Evolutionary conservation across 2,113 vertebrate species (phyloP).

Genomic region (Pterophyllum scalare): DNA sequence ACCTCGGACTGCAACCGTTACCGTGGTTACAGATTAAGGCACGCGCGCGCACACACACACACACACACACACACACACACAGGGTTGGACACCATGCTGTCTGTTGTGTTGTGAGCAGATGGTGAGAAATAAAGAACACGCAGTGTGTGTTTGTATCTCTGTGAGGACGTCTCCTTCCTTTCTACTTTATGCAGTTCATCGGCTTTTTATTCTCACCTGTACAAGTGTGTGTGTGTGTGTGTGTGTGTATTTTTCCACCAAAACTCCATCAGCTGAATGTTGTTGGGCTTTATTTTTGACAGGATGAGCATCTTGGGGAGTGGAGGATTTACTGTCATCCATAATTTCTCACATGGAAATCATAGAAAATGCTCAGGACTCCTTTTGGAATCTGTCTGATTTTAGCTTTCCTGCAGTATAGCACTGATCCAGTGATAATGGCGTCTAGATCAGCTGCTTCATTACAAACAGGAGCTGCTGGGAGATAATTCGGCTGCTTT

Average conservation of each 20-base stretch:
- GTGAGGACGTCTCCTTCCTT: no score
- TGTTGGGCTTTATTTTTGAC: neutral
- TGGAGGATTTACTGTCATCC: neutral
- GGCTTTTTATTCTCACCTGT: no score
- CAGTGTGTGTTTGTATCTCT: neutral
- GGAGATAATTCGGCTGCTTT: neutral
- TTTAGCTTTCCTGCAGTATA: neutral
- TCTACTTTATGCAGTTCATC: no score
- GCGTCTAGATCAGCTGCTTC: neutral
- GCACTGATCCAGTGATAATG: neutral
- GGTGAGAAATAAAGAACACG: neutral
- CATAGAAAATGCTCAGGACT: neutral
- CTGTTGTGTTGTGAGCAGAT: constrained; percentile 24
- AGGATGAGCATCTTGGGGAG: neutral
- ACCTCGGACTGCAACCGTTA: neutral
- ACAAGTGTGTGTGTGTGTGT: no score
- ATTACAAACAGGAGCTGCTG: neutral
- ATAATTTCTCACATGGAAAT: neutral
- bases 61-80: neutral
- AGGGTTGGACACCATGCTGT: neutral
- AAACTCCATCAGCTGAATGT: neutral
- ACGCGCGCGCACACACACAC: no score
- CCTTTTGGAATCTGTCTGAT: neutral
- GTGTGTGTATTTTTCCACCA: neutral
- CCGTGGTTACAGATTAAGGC: constrained; percentile 22